Evolutionary conservation across 2,113 vertebrate genomes (phyloP).

Genomic region (Pipra filicauda): DNA sequence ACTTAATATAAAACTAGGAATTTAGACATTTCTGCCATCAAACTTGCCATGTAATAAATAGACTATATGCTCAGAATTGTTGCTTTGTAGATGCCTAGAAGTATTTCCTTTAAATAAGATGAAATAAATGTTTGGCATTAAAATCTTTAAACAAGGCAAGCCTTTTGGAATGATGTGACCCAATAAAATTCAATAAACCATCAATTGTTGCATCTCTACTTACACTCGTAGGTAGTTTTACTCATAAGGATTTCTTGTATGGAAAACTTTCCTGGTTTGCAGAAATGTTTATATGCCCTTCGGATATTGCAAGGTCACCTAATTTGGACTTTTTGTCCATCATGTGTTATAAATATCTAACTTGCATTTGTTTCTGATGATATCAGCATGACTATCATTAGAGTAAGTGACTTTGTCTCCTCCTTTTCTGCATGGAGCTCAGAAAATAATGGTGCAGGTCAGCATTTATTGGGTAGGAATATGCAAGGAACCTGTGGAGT

Average conservation of each 20-base stretch:
- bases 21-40: not conserved
- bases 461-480: not conserved
- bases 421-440: not conserved
- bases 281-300: not conserved
- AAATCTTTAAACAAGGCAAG: not conserved
- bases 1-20: slow-evolving; percentile 5
- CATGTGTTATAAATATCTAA: not conserved
- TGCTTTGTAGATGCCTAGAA: not conserved
- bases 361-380: not conserved
- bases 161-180: not conserved
- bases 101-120: not conserved
- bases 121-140: not conserved
- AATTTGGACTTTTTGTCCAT: not conserved
- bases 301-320: not conserved
- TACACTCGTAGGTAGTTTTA: not conserved
- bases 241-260: not conserved
- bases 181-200: not conserved
- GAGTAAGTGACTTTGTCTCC: not conserved
- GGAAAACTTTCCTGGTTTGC: not conserved
- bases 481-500: not conserved
- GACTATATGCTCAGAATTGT: not conserved
- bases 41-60: not conserved
- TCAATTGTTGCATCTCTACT: not conserved
- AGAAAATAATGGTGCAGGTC: not conserved
- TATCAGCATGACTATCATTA: not conserved